A percentile compares a stretch with the other conserved stretches of the same genome.
Conservation (phyloP, 2,888 invertebrate genomes). For the Melinopterus prodromus region DNA sequence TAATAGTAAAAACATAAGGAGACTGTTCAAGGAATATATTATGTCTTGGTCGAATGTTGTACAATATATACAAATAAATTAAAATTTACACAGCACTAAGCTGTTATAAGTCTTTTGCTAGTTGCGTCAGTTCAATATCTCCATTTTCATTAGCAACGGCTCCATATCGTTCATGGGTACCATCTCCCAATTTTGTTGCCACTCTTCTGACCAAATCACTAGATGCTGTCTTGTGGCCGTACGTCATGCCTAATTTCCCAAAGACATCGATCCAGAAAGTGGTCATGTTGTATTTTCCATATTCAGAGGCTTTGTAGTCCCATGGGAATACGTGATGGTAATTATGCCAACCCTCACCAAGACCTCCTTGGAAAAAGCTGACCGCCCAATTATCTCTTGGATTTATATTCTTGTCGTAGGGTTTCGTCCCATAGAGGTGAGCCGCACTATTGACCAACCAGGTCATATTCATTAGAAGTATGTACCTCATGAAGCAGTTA, state of each 20-base stretch:
- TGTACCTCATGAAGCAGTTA: constrained; percentile 75
- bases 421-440: constrained; percentile 80
- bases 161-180: constrained; percentile 23
- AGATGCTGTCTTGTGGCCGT: constrained; percentile 75
- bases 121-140: not conserved
- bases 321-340: constrained; percentile 95
- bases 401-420: constrained; percentile 79
- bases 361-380: constrained; percentile 63
- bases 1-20: no score
- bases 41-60: no score
- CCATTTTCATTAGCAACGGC: constrained; percentile 13
- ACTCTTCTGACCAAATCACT: constrained; percentile 73
- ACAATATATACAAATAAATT: not conserved
- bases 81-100: not conserved
- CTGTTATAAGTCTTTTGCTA: not conserved
- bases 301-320: constrained; percentile 91
- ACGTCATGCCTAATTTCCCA: constrained; percentile 76
- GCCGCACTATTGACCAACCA: constrained; percentile 93
- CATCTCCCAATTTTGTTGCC: constrained; percentile 76
- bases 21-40: no score
- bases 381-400: constrained; percentile 82
- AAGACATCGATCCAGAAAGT: constrained; percentile 75
- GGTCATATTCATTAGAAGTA: constrained; percentile 79
- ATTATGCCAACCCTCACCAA: constrained; percentile 86
- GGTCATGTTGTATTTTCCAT: constrained; percentile 70